These are phyloP conservation scores for Jacana jacana DNA, from an alignment of 2,113 vertebrate species.

Conservation along the genomic window DNA sequence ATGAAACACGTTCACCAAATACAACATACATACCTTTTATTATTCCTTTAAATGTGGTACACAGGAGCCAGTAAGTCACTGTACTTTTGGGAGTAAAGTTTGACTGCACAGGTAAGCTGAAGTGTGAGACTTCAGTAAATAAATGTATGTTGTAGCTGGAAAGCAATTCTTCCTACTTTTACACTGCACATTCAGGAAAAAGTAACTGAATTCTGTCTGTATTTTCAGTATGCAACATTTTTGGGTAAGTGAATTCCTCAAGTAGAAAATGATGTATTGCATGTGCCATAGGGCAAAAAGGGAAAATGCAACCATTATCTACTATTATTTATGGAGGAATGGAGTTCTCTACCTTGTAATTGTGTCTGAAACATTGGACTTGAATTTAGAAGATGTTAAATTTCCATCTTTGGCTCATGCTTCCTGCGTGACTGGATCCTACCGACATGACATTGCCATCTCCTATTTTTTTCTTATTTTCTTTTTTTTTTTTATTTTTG, in stretches of 20 bases:
- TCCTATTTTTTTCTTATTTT: too few relatives aligned
- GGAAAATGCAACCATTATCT: background rate
- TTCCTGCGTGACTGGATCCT: background rate
- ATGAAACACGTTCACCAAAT: background rate
- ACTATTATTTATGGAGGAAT: background rate
- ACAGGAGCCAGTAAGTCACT: background rate
- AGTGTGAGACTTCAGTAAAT: constrained; percentile 6
- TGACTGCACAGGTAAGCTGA: background rate
- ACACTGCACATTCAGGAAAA: background rate
- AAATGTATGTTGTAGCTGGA: background rate
- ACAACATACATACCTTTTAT: background rate
- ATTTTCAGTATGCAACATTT: background rate
- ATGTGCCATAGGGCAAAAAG: background rate
- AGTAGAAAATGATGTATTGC: background rate
- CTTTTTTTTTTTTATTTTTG: too few relatives aligned
- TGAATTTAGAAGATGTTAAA: background rate
- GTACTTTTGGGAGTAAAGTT: background rate
- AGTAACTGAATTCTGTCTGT: background rate
- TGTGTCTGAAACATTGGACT: background rate
- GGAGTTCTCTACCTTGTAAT: background rate
- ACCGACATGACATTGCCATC: background rate
- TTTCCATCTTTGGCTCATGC: background rate
- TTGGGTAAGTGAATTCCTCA: background rate
- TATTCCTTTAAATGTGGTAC: background rate
- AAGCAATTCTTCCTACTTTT: background rate